Percentiles rank a stretch among this genome's conserved stretches.
These are phyloP conservation scores for Neoniphon sammara DNA, from an alignment of 2,797 vertebrate species.

Conservation along the genomic window DNA sequence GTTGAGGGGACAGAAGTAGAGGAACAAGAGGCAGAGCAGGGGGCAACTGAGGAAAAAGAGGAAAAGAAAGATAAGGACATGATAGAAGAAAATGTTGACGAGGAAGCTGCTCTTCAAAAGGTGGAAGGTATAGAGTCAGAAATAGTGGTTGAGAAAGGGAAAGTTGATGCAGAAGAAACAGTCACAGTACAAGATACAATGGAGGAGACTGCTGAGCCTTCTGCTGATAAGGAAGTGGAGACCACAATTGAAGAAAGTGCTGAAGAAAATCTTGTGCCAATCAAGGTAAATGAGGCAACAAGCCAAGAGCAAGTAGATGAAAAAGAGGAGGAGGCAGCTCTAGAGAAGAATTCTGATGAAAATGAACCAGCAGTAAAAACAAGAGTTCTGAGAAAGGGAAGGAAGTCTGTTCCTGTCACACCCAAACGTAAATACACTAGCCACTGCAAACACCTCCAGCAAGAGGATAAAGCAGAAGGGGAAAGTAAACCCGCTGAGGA, in stretches of 20 bases:
- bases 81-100: slow-evolving; percentile 59
- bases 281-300: background rate
- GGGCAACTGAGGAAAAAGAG: background rate
- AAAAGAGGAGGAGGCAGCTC: slow-evolving; percentile 72
- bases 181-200: background rate
- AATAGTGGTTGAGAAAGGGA: slow-evolving; percentile 51
- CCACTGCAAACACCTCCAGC: too few species aligned
- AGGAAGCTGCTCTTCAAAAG: slow-evolving; percentile 3
- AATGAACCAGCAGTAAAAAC: slow-evolving; percentile 6
- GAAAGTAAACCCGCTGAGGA: slow-evolving; percentile 72
- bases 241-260: background rate
- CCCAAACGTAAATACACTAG: too few species aligned
- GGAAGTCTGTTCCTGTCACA: too few species aligned
- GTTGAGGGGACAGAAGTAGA: slow-evolving; percentile 74
- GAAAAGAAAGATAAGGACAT: slow-evolving; percentile 49
- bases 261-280: background rate
- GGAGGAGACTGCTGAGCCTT: background rate
- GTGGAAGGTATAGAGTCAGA: slow-evolving; percentile 67
- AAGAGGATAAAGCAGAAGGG: slow-evolving; percentile 47
- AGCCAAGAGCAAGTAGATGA: too few species aligned
- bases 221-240: too few species aligned
- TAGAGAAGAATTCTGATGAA: slow-evolving; percentile 65
- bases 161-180: slow-evolving; percentile 51
- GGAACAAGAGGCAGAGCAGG: background rate
- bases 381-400: slow-evolving; percentile 14